phyloP scores from a whole-genome alignment of 53 echinoderm and acorn worm genomes.

The Hippasteria phrygiana region DNA sequence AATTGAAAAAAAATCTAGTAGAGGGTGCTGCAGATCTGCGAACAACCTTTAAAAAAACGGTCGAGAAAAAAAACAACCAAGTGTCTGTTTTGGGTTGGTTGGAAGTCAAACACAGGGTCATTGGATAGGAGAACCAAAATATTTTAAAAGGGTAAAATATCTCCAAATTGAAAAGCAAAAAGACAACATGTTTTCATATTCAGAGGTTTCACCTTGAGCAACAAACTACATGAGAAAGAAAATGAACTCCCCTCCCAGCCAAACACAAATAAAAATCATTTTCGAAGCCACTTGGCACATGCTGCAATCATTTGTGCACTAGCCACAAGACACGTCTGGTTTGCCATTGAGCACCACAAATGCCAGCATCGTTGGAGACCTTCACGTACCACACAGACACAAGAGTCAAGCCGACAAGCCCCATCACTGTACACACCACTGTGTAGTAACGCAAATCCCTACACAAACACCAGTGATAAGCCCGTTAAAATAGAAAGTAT shows the following conservation, averaged over 20 bases:
- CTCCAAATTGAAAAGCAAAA: no score
- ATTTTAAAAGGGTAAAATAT: no score
- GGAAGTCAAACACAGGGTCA: no score
- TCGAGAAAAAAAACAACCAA: no score
- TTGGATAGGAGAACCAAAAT: no score
- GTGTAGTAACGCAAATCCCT: not conserved
- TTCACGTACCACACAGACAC: not conserved
- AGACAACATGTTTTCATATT: no score
- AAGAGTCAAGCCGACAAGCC: not conserved
- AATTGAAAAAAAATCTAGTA: no score
- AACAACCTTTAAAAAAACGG: no score
- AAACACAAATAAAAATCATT: not conserved
- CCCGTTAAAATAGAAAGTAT: not conserved
- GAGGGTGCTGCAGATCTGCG: no score
- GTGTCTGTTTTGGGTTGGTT: no score
- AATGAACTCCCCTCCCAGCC: not conserved
- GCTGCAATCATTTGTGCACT: not conserved
- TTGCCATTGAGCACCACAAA: not conserved
- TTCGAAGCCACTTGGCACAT: not conserved
- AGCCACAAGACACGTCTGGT: not conserved
- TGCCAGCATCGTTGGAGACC: not conserved
- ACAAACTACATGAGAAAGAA: no score
- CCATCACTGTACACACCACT: not conserved
- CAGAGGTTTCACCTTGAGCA: no score
- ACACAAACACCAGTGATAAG: constrained; percentile 2